Conservation (phyloP, 2,797 vertebrate genomes). For the Acanthornis magna region DNA sequence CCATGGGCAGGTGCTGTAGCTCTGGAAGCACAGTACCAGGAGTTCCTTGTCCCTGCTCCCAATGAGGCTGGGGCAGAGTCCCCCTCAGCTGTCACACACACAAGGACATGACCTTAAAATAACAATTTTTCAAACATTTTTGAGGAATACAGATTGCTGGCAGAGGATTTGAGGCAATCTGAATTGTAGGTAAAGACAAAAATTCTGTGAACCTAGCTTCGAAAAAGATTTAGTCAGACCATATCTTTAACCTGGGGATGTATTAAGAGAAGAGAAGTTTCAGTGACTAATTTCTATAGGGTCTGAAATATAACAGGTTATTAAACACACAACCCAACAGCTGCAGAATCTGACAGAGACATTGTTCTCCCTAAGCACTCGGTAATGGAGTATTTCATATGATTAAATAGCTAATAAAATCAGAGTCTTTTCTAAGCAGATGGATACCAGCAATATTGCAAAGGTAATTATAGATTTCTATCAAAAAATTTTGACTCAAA, state of each 20-base stretch:
- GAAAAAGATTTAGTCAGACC: not conserved
- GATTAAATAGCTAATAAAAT: conserved; percentile 48
- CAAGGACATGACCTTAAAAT: not conserved
- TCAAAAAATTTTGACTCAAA: conserved; percentile 10
- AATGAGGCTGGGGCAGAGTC: not conserved
- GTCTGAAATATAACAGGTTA: conserved; percentile 28
- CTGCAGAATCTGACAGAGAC: conserved; percentile 21
- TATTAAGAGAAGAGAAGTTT: not conserved
- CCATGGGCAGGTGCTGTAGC: fast-evolving
- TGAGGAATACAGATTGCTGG: not conserved
- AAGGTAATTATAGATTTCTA: conserved; percentile 39
- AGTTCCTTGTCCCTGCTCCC: not conserved
- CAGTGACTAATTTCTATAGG: not conserved
- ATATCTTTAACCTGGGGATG: not conserved
- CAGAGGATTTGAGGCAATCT: not conserved
- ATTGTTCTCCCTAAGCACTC: conserved; percentile 22
- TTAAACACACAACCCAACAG: conserved; percentile 18
- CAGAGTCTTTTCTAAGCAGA: conserved; percentile 24
- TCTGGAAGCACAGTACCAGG: not conserved
- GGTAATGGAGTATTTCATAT: conserved; percentile 25
- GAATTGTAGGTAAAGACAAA: not conserved
- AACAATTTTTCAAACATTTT: not conserved
- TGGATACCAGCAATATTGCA: conserved; percentile 32
- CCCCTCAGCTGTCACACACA: not conserved
- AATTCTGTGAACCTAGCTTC: not conserved